Base-by-base conservation (phyloP, 2,113 vertebrate genomes). In the Plestiodon gilberti region DNA sequence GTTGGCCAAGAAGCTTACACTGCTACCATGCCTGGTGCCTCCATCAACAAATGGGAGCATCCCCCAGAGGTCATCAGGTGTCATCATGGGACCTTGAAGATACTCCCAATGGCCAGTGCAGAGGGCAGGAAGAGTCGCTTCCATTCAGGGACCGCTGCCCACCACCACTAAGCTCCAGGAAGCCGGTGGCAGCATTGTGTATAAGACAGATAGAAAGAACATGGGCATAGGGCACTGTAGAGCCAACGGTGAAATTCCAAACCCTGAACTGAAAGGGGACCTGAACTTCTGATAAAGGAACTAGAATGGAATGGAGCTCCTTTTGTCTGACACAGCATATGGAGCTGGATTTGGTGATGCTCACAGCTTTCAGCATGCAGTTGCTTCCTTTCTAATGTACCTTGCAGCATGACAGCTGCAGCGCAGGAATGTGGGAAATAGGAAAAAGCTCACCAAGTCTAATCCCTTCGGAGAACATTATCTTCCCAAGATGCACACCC, bases 381-480 rank as follows among this genome's bases (percentile, higher is more conserved):
- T 20, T 17, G 55, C 52, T 67, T 67, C n/a, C 25, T 86, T 77
- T 82, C 48, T 89, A n/a, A 62, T 25, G 59, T 43, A 73, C 55
- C 28, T 78, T 89, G 48, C 43, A 90, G 67, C 17, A n/a, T 73
- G 84, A 88, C 86, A 91, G 67, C 79, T 59, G 67, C 73, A 71
- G 81, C 88, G 48, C 22, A 83, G 83, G 79, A 88, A 92, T 87
- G 89, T 22, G 61, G 86, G 84, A 64, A 90, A 87, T 11, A 40
- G 73, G 90, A 82, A 85, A 85, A 57, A 89, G 55, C 38, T 20
- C 67, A 83, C 76, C 15, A 48, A 84, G 33, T 67, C 88, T 89
- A 88, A 89, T 85, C 79, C 43, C 85, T 90, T 87, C 65, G 70
- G 74, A 90, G 62, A 86, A 83, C 71, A 33, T 92, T 89, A 76